Percentiles rank a stretch among this genome's conserved stretches.
phyloP scores from a whole-genome alignment of 2,888 invertebrate species.

The Agrotis exclamationis region DNA sequence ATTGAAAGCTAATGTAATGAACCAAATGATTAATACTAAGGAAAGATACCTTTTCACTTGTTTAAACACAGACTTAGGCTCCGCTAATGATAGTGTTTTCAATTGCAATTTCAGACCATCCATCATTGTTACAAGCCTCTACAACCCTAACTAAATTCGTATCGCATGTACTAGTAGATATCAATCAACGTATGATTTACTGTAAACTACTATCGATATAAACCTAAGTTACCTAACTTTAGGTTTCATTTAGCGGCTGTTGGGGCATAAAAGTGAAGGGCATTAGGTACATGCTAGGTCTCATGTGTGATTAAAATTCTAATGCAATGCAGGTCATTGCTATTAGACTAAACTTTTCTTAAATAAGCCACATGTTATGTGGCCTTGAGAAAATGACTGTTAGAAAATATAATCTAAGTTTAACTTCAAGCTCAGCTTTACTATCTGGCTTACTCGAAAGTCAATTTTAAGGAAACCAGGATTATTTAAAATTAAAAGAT shows the following conservation, averaged over 20 bases:
- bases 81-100: no score
- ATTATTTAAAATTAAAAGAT: no score
- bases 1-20: neutral
- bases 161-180: slow-evolving; percentile 4
- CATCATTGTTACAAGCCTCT: neutral
- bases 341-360: slow-evolving; percentile 34
- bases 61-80: neutral
- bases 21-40: neutral
- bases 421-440: no score
- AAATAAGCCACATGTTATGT: neutral
- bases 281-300: slow-evolving; percentile 31
- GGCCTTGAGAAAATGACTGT: neutral
- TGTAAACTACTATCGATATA: slow-evolving; percentile 10
- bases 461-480: no score
- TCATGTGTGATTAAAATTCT: slow-evolving; percentile 58
- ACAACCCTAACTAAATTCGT: slow-evolving; percentile 1
- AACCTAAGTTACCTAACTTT: slow-evolving; percentile 20
- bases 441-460: no score
- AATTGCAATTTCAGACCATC: neutral
- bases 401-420: neutral
- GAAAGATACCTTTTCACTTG: neutral
- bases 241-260: slow-evolving; percentile 34
- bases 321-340: slow-evolving; percentile 53
- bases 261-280: slow-evolving; percentile 67
- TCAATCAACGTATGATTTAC: slow-evolving; percentile 29